Evolutionary conservation across 2,888 invertebrate species (phyloP).

Genomic region (Entomobrya proxima): DNA sequence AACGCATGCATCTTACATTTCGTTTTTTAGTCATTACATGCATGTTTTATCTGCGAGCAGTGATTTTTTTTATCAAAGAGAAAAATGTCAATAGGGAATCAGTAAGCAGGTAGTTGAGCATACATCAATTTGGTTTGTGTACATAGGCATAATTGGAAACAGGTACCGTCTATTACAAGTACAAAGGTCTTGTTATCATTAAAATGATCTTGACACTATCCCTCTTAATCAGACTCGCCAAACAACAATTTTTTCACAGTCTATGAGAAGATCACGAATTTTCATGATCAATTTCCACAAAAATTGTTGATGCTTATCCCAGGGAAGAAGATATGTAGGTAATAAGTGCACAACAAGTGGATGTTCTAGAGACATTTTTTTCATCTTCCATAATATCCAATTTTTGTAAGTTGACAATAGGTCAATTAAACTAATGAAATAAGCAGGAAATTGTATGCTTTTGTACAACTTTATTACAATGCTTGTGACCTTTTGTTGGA

Average conservation of each 20-base stretch:
- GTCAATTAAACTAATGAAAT: conserved; percentile 5
- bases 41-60: too few species aligned
- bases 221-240: neutral
- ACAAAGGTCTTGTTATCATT: conserved; percentile 13
- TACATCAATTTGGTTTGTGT: neutral
- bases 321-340: conserved; percentile 10
- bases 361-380: too few species aligned
- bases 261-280: conserved; percentile 2
- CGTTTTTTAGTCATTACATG: too few species aligned
- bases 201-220: conserved; percentile 22
- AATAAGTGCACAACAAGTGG: neutral
- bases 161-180: too few species aligned
- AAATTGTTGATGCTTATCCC: neutral
- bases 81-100: too few species aligned
- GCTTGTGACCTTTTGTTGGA: too few species aligned
- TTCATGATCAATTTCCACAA: conserved; percentile 9
- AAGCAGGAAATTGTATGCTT: neutral
- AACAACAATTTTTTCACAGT: neutral
- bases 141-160: neutral
- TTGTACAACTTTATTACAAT: neutral
- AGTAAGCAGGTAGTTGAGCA: too few species aligned
- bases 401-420: neutral
- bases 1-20: too few species aligned
- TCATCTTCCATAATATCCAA: too few species aligned
- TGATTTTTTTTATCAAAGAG: too few species aligned